Evolutionary conservation across 2,113 vertebrate species (phyloP), one percentile per base, ranked within the genome.

Genomic region (Malurus cyaneus): DNA sequence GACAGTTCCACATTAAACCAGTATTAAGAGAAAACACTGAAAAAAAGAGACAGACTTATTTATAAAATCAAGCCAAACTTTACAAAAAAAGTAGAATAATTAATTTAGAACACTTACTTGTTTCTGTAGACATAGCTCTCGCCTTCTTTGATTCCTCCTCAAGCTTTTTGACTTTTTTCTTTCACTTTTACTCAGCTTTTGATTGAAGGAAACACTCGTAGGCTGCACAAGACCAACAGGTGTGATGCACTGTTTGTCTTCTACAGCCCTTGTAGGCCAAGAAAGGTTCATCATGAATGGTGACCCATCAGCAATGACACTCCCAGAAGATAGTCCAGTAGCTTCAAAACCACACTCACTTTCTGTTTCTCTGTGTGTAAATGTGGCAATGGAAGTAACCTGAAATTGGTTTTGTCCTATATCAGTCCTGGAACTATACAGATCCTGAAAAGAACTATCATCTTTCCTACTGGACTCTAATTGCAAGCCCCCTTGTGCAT

Each of bases 111-210:
- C 44, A 94, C 92, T 88, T 96, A 98, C 98, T 96, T 98, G 96
- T 32, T 97, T 97, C 85, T 97, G 97, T 20, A 98, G 92, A 98
- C 98, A 98, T 74, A 74, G 96, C 62, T 99, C 98, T 78, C 34
- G 97, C 92, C 96, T 97, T 76, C 95, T 98, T 90, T 98, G 98
- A 78, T 98, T 99, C 92, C 98, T 98, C 76, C 98, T 97, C 36
- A 98, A 74, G 94, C 95, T 98, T 97, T 99, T 99, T 71, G 97
- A 90, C 25, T 96, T 98, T 94, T 98, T 99, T 96, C 95, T 98
- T 96, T 99, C 98, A 89, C 96, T 98, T 87, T 98, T 99, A 91
- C 62, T 98, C 52, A 97, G 94, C 32, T 97, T 98, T 90, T 96
- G 97, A 39, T 97, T 98, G 62, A 96, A 26, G 2, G 88, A 89